Evolutionary conservation across 2,888 invertebrate genomes (phyloP).

Genomic region (Troides oblongomaculatus): DNA sequence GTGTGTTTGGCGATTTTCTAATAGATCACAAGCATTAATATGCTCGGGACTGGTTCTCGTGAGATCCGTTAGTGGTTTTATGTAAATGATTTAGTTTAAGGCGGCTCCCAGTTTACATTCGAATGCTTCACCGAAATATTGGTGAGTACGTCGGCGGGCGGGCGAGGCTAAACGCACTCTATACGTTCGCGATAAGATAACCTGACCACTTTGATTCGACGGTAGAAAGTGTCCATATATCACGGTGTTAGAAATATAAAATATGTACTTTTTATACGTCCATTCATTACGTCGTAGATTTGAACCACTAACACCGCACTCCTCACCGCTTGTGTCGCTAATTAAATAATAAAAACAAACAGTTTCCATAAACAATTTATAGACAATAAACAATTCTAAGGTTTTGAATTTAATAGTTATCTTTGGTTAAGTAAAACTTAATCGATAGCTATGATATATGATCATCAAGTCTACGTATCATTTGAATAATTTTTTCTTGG

Average conservation of each 20-base stretch:
- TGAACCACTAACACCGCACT: neutral
- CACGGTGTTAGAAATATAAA: conserved; percentile 50
- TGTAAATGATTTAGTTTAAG: conserved; percentile 75
- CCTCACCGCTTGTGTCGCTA: neutral
- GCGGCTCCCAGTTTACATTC: conserved; percentile 72
- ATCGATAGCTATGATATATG: neutral
- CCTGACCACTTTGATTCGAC: conserved; percentile 43
- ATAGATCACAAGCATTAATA: conserved; percentile 77
- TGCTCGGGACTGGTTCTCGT: conserved; percentile 69
- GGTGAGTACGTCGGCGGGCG: conserved; percentile 34
- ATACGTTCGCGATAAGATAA: conserved; percentile 49
- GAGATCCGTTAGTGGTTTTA: conserved; percentile 79
- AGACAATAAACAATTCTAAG: neutral
- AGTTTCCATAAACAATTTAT: neutral
- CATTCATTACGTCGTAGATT: conserved; percentile 14
- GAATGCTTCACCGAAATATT: conserved; percentile 57
- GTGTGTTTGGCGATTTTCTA: conserved; percentile 70
- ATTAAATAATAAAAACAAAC: neutral
- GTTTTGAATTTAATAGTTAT: neutral
- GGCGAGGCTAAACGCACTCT: conserved; percentile 29
- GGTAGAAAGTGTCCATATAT: conserved; percentile 68
- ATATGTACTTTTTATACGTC: conserved; percentile 42
- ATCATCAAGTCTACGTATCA: too few species aligned
- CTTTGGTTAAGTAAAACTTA: neutral
- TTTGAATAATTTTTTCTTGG: too few species aligned